These are phyloP conservation scores for Pteropus rufus DNA, from an alignment of 2,797 vertebrate genomes.

Conservation along the genomic window DNA sequence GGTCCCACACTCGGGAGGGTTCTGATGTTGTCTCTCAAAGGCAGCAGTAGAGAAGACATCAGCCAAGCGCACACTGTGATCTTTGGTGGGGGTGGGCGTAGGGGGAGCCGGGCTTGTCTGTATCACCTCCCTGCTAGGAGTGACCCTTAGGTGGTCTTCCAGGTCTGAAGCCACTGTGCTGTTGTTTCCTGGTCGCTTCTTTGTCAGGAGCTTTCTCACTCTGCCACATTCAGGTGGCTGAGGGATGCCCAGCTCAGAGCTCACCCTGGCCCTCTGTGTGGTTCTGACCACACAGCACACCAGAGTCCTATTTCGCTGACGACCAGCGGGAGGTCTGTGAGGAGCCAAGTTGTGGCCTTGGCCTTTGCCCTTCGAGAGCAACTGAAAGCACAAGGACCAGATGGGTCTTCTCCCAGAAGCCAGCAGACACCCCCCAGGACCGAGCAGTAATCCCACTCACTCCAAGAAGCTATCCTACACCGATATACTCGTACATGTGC, in stretches of 20 bases:
- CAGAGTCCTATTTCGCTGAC: neutral
- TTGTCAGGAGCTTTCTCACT: neutral
- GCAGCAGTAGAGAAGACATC: neutral
- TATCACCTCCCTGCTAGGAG: neutral
- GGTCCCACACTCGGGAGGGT: neutral
- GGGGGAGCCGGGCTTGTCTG: neutral
- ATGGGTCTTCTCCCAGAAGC: neutral
- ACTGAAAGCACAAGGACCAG: neutral
- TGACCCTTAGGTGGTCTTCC: neutral
- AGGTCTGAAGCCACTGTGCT: neutral
- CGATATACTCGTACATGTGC: accelerated
- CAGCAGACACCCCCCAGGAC: neutral
- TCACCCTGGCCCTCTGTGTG: neutral
- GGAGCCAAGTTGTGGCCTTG: neutral
- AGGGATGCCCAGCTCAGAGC: no score
- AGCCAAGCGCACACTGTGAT: neutral
- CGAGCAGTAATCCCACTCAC: neutral
- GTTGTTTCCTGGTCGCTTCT: neutral
- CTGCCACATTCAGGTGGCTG: neutral
- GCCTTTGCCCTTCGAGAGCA: neutral
- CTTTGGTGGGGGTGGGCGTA: neutral
- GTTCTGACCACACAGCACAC: neutral
- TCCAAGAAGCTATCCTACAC: no score
- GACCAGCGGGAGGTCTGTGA: neutral
- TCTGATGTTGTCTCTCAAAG: neutral